Percentiles rank a stretch among this genome's conserved stretches.
Conservation (phyloP, 2,888 invertebrate species). For the Leptopilina syphax region DNA sequence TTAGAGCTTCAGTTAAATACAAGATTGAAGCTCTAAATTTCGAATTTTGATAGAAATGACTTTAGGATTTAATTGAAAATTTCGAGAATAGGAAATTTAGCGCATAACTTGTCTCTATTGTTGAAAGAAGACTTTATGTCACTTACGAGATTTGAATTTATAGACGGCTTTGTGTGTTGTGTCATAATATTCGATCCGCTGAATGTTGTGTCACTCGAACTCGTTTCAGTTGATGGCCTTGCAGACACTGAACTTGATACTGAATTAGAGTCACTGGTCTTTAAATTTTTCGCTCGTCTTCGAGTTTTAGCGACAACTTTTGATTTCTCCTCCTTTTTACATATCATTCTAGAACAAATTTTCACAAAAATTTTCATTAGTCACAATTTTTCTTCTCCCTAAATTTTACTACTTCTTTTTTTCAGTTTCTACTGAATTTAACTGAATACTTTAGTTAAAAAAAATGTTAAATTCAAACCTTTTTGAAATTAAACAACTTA, state of each 20-base stretch:
- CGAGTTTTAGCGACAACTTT: slow-evolving; percentile 59
- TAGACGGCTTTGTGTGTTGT: slow-evolving; percentile 50
- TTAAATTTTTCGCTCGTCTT: slow-evolving; percentile 63
- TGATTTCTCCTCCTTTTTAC: slow-evolving; percentile 45
- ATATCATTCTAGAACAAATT: slow-evolving; percentile 47
- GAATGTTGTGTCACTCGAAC: background rate
- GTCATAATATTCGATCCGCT: slow-evolving; percentile 41
- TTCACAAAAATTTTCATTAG: background rate
- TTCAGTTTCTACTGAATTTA: too few species aligned
- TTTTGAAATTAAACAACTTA: too few species aligned
- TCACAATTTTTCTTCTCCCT: background rate
- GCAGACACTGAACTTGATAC: slow-evolving; percentile 59
- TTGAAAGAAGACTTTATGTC: slow-evolving; percentile 33
- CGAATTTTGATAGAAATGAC: too few species aligned
- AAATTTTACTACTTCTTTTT: background rate
- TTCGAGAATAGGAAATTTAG: too few species aligned
- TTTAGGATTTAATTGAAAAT: too few species aligned
- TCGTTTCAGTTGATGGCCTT: slow-evolving; percentile 45
- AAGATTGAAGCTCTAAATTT: too few species aligned
- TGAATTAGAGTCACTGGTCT: slow-evolving; percentile 62
- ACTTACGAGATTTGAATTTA: slow-evolving; percentile 41
- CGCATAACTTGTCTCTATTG: slow-evolving; percentile 13
- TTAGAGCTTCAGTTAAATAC: too few species aligned
- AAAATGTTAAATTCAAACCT: too few species aligned
- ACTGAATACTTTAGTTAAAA: too few species aligned